These are phyloP conservation scores for Eutrigla gurnardus DNA, from an alignment of 2,797 vertebrate species.

Conservation along the genomic window DNA sequence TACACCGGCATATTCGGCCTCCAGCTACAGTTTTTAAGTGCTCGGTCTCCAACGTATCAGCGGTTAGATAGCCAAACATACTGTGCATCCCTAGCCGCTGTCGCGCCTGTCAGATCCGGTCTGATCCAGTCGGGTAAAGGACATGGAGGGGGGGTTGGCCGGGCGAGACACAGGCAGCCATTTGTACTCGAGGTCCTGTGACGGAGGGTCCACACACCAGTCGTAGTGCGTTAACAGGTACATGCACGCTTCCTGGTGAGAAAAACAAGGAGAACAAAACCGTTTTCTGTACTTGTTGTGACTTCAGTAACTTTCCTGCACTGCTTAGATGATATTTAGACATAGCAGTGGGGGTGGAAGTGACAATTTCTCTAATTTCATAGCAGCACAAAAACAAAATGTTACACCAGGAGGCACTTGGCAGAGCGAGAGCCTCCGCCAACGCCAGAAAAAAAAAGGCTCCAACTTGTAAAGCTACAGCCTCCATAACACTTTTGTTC, in stretches of 20 bases:
- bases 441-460: constrained; percentile 15
- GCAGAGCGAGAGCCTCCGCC: constrained; percentile 46
- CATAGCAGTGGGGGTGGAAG: constrained; percentile 23
- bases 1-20: neutral
- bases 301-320: constrained; percentile 10
- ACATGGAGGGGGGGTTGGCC: constrained; percentile 41
- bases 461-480: constrained; percentile 47
- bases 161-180: constrained; percentile 76
- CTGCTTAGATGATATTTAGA: neutral
- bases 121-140: constrained; percentile 61
- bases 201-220: constrained; percentile 70
- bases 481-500: constrained; percentile 42
- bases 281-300: neutral
- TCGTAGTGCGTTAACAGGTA: constrained; percentile 72
- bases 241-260: constrained; percentile 62
- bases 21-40: constrained; percentile 11
- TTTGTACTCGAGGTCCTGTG: constrained; percentile 73
- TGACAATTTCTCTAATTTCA: constrained; percentile 26
- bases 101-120: constrained; percentile 28
- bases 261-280: constrained; percentile 23
- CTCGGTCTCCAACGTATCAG: neutral
- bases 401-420: constrained; percentile 43
- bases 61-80: constrained; percentile 8
- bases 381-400: constrained; percentile 48
- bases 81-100: constrained; percentile 29